Evolutionary conservation across 2,113 vertebrate species (phyloP), one percentile per base, ranked within the genome.

Genomic region (Chinchilla lanigera): DNA sequence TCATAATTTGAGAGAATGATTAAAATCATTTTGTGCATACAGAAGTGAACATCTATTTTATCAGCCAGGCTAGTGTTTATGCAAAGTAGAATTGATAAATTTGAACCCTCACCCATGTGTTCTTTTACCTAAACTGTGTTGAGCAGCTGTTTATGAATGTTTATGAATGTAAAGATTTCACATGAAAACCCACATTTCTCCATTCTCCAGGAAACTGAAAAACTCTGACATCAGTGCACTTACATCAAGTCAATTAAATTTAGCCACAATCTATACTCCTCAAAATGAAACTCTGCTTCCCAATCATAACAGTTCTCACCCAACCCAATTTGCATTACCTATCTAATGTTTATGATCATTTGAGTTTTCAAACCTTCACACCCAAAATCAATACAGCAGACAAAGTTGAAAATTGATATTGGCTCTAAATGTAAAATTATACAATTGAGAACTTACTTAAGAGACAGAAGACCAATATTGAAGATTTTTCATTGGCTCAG

Each of bases 81-180:
- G 19, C 44, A 87, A 44, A 28, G 19, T 13, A 94, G 52, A 77
- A 65, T 16, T 82, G 63, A 94, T 67, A 92, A 94, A 92, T 4
- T 54, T 69, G 30, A 96, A 60, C 50, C 26, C 38, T 73, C 20
- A 75, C 38, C 44, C 60, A 83, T 83, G 28, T 63, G 44, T 84
- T 86, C 56, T 89, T 96, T 89, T 71, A 41, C 87, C 60, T 83
- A 87, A 87, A 83, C 12, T 86, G 75, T 88, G 30, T 93, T 58
- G 86, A 96, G 60, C n/a, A 41, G 24, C 63, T 87, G 9, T 22
- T 60, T n/a, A n/a, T n/a, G n/a, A 95, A 54, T 24, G 84, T 86
- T 19, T 84, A 90, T 90, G 77, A 87, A 73, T 84, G 28, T 4
- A 88, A 84, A 73, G 28, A 84, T 86, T 63, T 89, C 14, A 89